These are phyloP conservation scores for Tamias sibiricus DNA, from an alignment of 2,113 vertebrate species.

Conservation along the genomic window DNA sequence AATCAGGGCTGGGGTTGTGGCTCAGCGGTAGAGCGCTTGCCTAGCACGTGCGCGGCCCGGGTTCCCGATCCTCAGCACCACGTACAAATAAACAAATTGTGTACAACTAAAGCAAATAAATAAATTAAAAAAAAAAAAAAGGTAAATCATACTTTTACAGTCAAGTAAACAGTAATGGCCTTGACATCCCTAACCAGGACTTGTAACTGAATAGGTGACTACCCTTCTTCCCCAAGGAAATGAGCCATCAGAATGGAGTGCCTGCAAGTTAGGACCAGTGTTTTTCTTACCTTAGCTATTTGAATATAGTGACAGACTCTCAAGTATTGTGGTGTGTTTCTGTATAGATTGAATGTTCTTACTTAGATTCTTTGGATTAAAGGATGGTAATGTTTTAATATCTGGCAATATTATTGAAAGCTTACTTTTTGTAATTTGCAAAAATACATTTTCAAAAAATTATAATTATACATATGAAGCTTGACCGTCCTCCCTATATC, in stretches of 20 bases:
- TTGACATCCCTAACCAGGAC: neutral
- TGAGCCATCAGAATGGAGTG: neutral
- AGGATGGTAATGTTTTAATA: neutral
- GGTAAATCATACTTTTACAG: constrained; percentile 23
- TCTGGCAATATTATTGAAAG: constrained; percentile 1
- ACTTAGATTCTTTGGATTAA: constrained; percentile 22
- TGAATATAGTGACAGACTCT: constrained; percentile 9
- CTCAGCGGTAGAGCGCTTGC: too few relatives aligned
- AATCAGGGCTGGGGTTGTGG: too few relatives aligned
- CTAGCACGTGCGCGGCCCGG: too few relatives aligned
- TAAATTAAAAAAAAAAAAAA: too few relatives aligned
- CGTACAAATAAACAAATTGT: too few relatives aligned
- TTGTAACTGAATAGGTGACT: neutral
- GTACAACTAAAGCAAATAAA: too few relatives aligned
- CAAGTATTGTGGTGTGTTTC: constrained; percentile 8
- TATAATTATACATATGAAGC: neutral
- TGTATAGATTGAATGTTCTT: constrained; percentile 25
- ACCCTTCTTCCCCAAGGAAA: neutral
- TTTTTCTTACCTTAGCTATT: constrained; percentile 38
- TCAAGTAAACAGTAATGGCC: neutral
- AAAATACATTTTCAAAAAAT: neutral
- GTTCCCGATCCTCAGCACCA: too few relatives aligned
- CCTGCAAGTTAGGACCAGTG: neutral
- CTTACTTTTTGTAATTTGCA: neutral
- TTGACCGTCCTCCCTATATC: neutral